Evolutionary conservation across 2,797 vertebrate species (phyloP).

Genomic region (Aselliscus stoliczkanus): DNA sequence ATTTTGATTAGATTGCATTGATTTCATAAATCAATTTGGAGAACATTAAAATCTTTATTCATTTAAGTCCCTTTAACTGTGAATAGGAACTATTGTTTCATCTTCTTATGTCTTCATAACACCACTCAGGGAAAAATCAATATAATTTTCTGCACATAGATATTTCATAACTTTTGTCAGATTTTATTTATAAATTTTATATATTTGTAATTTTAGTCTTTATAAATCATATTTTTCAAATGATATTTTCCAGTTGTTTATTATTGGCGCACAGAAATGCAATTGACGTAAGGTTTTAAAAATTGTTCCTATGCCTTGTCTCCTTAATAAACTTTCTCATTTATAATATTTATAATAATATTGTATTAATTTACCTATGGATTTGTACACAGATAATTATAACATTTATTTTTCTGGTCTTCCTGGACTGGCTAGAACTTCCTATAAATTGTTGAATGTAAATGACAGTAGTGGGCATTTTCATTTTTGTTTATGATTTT

Average conservation of each 20-base stretch:
- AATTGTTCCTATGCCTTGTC: background rate
- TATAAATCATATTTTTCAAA: background rate
- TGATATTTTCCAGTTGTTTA: background rate
- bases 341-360: background rate
- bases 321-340: background rate
- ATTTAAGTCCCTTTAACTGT: background rate
- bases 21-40: background rate
- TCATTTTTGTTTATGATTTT: background rate
- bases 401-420: background rate
- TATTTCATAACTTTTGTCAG: background rate
- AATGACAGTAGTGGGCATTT: background rate
- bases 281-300: background rate
- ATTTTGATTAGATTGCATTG: background rate
- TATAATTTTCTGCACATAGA: background rate
- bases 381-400: background rate
- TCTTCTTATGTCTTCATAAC: background rate
- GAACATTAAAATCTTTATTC: background rate
- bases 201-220: background rate
- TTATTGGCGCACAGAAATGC: background rate
- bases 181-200: background rate
- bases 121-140: background rate
- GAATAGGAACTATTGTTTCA: background rate
- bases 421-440: background rate
- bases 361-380: background rate
- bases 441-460: background rate